These are phyloP conservation scores for Vulpes lagopus DNA, from an alignment of 2,113 vertebrate species.

Conservation along the genomic window DNA sequence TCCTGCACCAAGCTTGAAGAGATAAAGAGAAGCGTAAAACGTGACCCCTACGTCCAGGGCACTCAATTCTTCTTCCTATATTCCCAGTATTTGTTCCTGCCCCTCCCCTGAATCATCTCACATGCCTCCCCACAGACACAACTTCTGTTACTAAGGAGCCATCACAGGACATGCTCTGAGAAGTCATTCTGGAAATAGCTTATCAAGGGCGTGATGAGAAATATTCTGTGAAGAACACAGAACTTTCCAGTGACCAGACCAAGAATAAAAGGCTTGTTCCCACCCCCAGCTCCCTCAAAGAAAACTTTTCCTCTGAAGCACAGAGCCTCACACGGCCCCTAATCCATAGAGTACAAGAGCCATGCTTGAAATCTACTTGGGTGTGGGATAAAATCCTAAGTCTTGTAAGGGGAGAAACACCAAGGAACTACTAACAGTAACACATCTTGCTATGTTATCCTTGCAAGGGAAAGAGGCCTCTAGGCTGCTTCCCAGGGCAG, in stretches of 20 bases:
- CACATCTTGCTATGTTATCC: background rate
- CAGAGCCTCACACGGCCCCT: background rate
- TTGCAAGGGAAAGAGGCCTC: background rate
- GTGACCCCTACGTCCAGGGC: background rate
- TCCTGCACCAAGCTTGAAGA: background rate
- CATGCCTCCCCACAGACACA: background rate
- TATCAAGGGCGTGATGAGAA: conserved; percentile 8
- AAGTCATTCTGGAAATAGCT: conserved; percentile 74
- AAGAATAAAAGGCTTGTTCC: background rate
- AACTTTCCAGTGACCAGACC: conserved; percentile 19
- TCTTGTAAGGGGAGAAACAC: background rate
- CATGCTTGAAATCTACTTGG: background rate
- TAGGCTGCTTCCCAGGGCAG: background rate
- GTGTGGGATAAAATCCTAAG: background rate
- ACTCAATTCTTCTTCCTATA: background rate
- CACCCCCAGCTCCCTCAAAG: background rate
- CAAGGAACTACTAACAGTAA: background rate
- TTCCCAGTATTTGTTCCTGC: background rate
- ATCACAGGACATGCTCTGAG: background rate
- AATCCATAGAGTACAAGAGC: background rate
- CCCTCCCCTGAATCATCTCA: background rate
- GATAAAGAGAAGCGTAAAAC: background rate
- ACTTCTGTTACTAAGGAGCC: background rate
- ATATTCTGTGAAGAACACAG: conserved; percentile 27
- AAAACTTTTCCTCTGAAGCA: conserved; percentile 9